Evolutionary conservation across 2,113 vertebrate genomes (phyloP).

Genomic region (Peromyscus californicus): DNA sequence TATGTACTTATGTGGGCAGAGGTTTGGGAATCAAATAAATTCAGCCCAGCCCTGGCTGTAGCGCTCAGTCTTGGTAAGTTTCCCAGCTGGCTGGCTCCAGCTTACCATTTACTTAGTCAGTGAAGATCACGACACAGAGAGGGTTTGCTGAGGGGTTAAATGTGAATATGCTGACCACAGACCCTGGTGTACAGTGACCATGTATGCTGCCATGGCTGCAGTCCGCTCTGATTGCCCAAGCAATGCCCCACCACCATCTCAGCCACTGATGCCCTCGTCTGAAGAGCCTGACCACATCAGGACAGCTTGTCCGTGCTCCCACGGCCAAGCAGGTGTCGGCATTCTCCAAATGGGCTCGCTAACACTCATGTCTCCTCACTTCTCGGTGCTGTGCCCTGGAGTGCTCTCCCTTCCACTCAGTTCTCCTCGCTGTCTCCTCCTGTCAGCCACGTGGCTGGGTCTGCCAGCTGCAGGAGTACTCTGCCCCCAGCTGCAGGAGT

Average conservation of each 20-base stretch:
- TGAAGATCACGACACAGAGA: neutral
- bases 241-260: neutral
- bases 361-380: too few species aligned
- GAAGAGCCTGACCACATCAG: neutral
- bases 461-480: neutral
- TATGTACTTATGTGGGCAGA: neutral
- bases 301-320: neutral
- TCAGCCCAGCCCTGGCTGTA: neutral
- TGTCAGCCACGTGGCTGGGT: too few species aligned
- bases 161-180: neutral
- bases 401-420: neutral
- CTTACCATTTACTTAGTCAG: neutral
- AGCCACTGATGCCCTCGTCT: fast-evolving
- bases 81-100: neutral
- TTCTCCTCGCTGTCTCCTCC: neutral
- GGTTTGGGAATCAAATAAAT: neutral
- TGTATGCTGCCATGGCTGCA: neutral
- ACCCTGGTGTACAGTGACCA: neutral
- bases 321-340: too few species aligned
- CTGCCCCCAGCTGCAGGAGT: neutral
- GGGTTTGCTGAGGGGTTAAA: neutral
- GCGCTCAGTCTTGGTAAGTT: neutral
- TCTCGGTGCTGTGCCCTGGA: neutral
- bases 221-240: neutral
- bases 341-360: neutral